Base-by-base conservation (phyloP, 2,113 vertebrate genomes). In the Eupsittula cactorum region DNA sequence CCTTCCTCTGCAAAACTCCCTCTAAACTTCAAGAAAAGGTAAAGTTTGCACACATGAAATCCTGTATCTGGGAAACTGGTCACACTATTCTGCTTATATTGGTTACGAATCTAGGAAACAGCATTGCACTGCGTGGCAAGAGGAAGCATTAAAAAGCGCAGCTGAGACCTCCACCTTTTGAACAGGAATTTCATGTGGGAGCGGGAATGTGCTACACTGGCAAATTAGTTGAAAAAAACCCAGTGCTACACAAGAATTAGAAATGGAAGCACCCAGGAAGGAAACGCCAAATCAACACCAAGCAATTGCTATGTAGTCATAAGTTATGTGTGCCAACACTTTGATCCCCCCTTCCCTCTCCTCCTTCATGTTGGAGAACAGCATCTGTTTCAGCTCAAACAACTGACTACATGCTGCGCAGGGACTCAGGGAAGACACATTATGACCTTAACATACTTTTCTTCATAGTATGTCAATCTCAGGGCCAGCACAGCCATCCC, bases 351-450 rank as follows among this genome's bases (percentile, higher is more conserved):
- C 39, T 21, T 60, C 42, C 53, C 1, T 9, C 44, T 80, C 42
- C 25, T 75, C 39, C 86, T 60, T 55, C 74, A 13, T 11, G 8
- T 19, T 49, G 37, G 49, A 68, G 70, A 47, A 29, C 33, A 64
- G 44, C 84, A 94, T 89, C 94, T 94, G 93, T 65, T 96, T 85
- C 86, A 95, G 67, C 91, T 91, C 83, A 79, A 87, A 41, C 29
- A 6, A 6, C 65, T 20, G 81, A 64, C 70, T 13, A 4, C 52
- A 35, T 2, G 16, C 60, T 93, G 83, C 6, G 1, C 6, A 9
- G 76, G 68, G 86, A 70, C 86, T 53, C 25, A 3, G 24, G 87
- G 60, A 81, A 94, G 63, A 73, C 18, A 33, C 1, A 1, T 60
- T 82, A 87, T 52, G 77, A 95, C 80, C 83, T 82, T 78, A 74